Percentiles rank a stretch among this genome's conserved stretches.
phyloP scores from a whole-genome alignment of 1,140 invertebrate species.

The Diploscapter pachys region DNA sequence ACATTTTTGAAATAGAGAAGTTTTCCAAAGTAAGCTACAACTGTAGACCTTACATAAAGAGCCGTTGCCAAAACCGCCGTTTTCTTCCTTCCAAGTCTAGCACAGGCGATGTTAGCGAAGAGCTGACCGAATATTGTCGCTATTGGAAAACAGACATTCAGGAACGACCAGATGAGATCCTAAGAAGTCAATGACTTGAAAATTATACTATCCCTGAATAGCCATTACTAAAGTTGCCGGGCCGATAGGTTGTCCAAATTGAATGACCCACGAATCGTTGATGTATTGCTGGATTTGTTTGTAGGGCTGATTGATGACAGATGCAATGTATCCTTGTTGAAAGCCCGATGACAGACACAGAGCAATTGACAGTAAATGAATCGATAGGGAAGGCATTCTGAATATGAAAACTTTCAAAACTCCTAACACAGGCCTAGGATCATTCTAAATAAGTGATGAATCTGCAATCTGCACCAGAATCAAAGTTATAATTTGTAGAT shows the following conservation, averaged over 20 bases:
- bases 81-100: conserved; percentile 33
- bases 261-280: conserved; percentile 30
- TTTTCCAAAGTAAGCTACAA: no score
- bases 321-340: conserved; percentile 39
- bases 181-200: conserved; percentile 6
- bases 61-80: conserved; percentile 28
- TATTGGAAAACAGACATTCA: conserved; percentile 37
- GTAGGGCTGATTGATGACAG: conserved; percentile 39
- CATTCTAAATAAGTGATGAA: no score
- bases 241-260: conserved; percentile 22
- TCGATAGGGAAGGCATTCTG: conserved; percentile 29
- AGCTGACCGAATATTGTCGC: conserved; percentile 41
- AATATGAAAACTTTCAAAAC: no score
- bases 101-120: conserved; percentile 31
- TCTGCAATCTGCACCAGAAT: no score
- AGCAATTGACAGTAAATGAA: conserved; percentile 33
- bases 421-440: no score
- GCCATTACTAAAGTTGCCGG: conserved; percentile 25
- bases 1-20: no score
- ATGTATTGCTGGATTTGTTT: conserved; percentile 36
- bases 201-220: no score
- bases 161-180: conserved; percentile 38
- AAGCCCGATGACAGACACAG: conserved; percentile 33
- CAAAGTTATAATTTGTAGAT: no score
- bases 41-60: conserved; percentile 6